Base-by-base conservation (phyloP, 2,797 vertebrate species). In the Ptychadena robeensis region DNA sequence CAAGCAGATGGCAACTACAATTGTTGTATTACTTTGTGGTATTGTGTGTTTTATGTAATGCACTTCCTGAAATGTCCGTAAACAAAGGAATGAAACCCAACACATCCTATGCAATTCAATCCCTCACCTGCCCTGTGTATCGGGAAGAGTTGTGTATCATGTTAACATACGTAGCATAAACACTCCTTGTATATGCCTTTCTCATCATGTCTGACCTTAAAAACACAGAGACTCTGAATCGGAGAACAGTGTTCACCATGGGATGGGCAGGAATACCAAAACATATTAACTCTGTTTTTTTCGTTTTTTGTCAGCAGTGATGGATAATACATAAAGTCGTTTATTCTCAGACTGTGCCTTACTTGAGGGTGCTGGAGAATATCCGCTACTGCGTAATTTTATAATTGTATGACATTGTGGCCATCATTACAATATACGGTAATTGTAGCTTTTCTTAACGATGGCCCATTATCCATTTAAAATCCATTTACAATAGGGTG, bases 31-130 rank as follows among this genome's bases (percentile, higher is more conserved):
- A 44, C 31, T 38, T n/a, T 63, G 34, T n/a, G 14, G 4, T 38
- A 28, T 74, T 61, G 48, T 73, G n/a, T 25, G n/a, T 7, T 73
- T 35, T 74, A 34, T 35, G 18, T 73, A 31, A 25, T 37, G 57
- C n/a, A 63, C 25, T 38, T 27, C 28, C n/a, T 73, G 67, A 37
- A 35, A 71, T 71, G 40, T 74, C 40, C 25, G 25, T 64, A 48
- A 65, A 66, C 70, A 80, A 48, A 34, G 30, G 31, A 44, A 31
- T 72, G 69, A 66, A 65, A 31, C 18, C 40, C 37, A 66, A 65
- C 61, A 25, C 44, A 32, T 64, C 59, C 12, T 38, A 14, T 80
- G 78, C 30, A 80, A 70, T 53, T 71, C 25, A 71, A 71, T 48
- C 59, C 69, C 18, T 31, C 59, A 44, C 59, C 79, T 81, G 37